Conservation (phyloP, 2,113 vertebrate genomes). For the Malurus alboscapulatus region DNA sequence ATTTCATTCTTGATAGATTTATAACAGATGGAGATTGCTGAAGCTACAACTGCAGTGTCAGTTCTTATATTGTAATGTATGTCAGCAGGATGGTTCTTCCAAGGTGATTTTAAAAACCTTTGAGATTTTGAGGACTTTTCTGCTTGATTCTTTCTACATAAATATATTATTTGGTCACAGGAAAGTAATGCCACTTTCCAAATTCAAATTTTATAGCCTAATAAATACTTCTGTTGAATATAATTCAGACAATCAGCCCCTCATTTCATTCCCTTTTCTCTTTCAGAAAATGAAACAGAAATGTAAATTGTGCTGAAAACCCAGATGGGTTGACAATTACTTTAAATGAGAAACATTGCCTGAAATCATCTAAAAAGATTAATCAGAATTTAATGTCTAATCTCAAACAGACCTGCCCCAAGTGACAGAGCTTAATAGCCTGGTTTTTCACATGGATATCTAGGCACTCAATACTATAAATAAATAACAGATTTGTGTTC, state of each 20-base stretch:
- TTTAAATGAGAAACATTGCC: conserved; percentile 35
- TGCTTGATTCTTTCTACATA: neutral
- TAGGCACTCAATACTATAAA: neutral
- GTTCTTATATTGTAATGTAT: neutral
- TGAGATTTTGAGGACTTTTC: neutral
- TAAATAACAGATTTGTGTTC: neutral
- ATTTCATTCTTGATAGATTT: neutral
- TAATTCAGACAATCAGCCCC: neutral
- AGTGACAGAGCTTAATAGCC: neutral
- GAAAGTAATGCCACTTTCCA: conserved; percentile 33
- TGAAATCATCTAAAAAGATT: conserved; percentile 19
- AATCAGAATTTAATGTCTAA: neutral
- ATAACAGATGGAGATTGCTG: neutral
- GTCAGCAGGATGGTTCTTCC: neutral
- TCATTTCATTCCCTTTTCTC: neutral
- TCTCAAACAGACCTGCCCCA: neutral
- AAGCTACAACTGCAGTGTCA: neutral
- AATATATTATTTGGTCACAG: neutral
- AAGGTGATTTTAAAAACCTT: conserved; percentile 15
- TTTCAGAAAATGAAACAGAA: conserved; percentile 4
- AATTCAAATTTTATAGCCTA: neutral
- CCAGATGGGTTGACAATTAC: neutral
- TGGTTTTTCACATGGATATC: neutral
- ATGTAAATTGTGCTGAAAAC: neutral
- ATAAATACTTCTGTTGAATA: conserved; percentile 11